Conservation (phyloP, 2,888 invertebrate genomes). For the Lymantria dispar region DNA sequence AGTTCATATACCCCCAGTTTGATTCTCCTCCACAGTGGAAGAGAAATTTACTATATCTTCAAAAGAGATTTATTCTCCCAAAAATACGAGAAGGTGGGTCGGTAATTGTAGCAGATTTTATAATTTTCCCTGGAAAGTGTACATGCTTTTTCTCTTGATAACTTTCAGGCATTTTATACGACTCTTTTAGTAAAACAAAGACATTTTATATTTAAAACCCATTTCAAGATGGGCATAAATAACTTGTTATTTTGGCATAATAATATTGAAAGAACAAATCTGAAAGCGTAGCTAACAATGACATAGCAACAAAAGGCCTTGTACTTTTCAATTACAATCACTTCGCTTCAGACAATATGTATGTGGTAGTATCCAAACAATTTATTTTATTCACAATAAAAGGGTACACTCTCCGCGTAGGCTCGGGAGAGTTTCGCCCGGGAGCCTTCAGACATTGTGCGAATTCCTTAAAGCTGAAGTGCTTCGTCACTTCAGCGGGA, state of each 20-base stretch:
- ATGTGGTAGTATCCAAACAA: conserved; percentile 52
- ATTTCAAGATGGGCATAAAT: neutral
- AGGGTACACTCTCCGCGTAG: conserved; percentile 40
- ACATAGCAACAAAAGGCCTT: conserved; percentile 26
- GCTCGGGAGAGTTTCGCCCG: conserved; percentile 34
- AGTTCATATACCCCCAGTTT: no score
- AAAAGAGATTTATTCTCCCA: no score
- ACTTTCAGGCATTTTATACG: neutral
- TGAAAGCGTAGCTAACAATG: neutral
- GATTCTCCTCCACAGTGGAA: no score
- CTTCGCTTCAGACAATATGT: conserved; percentile 30
- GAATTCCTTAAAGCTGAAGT: conserved; percentile 29
- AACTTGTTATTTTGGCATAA: neutral
- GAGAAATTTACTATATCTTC: no score
- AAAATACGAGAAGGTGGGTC: no score
- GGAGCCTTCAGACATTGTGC: conserved; percentile 41
- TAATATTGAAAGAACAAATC: no score
- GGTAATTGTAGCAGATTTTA: no score
- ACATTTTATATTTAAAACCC: neutral
- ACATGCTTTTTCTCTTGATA: no score
- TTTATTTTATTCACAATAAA: conserved; percentile 58
- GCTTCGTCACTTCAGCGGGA: conserved; percentile 20
- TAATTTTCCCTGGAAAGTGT: no score
- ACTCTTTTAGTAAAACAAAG: neutral
- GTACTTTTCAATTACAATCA: conserved; percentile 51